Evolutionary conservation across 2,113 vertebrate genomes (phyloP).

Genomic region (Papio anubis): DNA sequence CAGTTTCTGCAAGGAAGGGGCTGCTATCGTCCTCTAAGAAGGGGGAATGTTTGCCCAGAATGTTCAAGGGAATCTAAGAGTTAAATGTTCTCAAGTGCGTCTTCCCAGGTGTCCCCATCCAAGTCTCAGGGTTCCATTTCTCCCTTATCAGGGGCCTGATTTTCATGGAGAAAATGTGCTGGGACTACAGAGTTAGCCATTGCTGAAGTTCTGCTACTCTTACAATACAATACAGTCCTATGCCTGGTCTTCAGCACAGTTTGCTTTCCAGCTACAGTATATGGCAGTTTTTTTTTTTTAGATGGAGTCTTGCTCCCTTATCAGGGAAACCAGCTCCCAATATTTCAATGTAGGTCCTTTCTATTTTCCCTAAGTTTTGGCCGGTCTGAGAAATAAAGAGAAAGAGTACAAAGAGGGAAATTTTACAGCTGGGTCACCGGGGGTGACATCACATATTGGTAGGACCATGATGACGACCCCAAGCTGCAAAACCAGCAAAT

Average conservation of each 20-base stretch:
- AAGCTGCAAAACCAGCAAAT: too few species aligned
- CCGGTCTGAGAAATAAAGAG: too few species aligned
- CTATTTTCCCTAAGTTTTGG: too few species aligned
- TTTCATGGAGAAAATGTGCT: neutral
- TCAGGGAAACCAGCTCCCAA: too few species aligned
- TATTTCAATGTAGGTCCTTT: too few species aligned
- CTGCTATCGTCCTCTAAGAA: neutral
- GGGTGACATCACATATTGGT: too few species aligned
- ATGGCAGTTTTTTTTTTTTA: too few species aligned
- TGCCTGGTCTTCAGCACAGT: neutral
- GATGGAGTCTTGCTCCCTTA: too few species aligned
- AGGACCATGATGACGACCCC: too few species aligned
- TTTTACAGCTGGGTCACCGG: too few species aligned
- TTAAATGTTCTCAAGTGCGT: neutral
- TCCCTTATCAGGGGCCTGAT: neutral
- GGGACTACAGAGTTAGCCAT: neutral
- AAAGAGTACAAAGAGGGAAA: too few species aligned
- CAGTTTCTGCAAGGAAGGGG: neutral
- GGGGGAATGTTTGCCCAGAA: neutral
- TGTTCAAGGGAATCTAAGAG: neutral
- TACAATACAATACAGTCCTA: neutral
- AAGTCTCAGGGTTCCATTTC: neutral
- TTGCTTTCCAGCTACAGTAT: neutral
- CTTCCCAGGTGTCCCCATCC: neutral
- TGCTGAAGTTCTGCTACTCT: neutral